These are phyloP conservation scores for Heliothis subflexa DNA, from an alignment of 1,140 invertebrate genomes.

Conservation along the genomic window DNA sequence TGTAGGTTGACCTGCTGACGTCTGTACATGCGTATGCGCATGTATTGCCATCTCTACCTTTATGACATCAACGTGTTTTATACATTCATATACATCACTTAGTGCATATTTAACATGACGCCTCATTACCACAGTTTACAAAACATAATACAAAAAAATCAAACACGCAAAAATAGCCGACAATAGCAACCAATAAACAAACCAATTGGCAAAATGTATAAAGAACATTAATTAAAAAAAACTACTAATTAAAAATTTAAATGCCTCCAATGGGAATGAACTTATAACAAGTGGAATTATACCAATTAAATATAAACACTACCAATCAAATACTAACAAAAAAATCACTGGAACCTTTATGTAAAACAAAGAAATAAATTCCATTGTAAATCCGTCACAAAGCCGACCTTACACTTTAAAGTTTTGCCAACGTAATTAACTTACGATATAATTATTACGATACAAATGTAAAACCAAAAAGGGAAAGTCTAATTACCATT, in stretches of 20 bases:
- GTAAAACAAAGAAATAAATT: conserved; percentile 35
- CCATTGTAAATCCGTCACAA: conserved; percentile 18
- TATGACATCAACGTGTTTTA: background rate
- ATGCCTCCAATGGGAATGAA: conserved; percentile 64
- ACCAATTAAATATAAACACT: conserved; percentile 43
- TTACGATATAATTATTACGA: too few species aligned
- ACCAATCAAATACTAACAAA: conserved; percentile 37
- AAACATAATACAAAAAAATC: conserved; percentile 35
- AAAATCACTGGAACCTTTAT: conserved; percentile 30
- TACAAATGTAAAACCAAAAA: too few species aligned
- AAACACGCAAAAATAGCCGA: conserved; percentile 34
- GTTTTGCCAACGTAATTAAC: too few species aligned
- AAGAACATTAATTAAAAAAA: conserved; percentile 39
- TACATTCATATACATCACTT: background rate
- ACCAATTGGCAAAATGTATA: conserved; percentile 50
- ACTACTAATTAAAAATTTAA: conserved; percentile 55
- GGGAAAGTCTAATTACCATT: too few species aligned
- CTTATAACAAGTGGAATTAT: conserved; percentile 53
- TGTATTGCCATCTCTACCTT: background rate
- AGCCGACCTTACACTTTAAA: too few species aligned
- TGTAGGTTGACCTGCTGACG: too few species aligned
- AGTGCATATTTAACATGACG: conserved; percentile 13
- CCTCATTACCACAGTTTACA: conserved; percentile 23
- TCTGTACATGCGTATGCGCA: background rate
- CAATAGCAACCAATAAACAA: conserved; percentile 42